Evolutionary conservation across 2,797 vertebrate species (phyloP), one percentile per base, ranked within the genome.

Genomic region (Rhynchonycteris naso): DNA sequence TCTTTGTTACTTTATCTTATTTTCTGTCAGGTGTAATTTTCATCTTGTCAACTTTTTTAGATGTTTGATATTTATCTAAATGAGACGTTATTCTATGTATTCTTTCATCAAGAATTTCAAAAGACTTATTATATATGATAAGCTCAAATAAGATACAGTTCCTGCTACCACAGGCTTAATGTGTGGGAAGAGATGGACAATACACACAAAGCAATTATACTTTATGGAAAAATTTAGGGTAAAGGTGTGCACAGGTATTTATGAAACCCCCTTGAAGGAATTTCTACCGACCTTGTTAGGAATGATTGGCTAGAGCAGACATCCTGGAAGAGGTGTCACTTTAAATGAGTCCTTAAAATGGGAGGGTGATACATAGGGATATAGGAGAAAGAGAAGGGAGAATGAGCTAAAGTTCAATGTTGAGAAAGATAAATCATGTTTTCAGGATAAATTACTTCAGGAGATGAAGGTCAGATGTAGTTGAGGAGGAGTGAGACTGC

Each of bases 11-110:
- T 74, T 90, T 80, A 66, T 38, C 58, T 65, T 66, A 63, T 72
- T 69, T 89, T 86, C 68, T 95, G 93, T 92, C 71, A 91, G 50
- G 80, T 83, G 86, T 76, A 96, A 95, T 97, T 95, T 96, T 94
- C 82, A 92, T 28, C 86, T 84, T 96, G 79, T 96, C 96, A 91
- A 43, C 14, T 93, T 90, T 88, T 95, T 87, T 24, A 80, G 79
- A 69, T 68, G 28, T 84, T 95, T 95, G 61, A 79, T 87, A 80
- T 87, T 95, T 87, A 94, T 43, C 52, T 59, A 81, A 84, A 87
- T 52, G 43, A 94, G 72, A 81, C 84, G 75, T 19, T 78, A 38
- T 91, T 88, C 24, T n/a, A 38, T 54, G 24, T 68, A 58, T 83
- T 84, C 35, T 92, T 91, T 83, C 88, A 94, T 94, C 50, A 86